A percentile compares a stretch with the other conserved stretches of the same genome.
Evolutionary conservation across 64 coral and sea anemone species (phyloP).

Genomic region (Porites australiensis): DNA sequence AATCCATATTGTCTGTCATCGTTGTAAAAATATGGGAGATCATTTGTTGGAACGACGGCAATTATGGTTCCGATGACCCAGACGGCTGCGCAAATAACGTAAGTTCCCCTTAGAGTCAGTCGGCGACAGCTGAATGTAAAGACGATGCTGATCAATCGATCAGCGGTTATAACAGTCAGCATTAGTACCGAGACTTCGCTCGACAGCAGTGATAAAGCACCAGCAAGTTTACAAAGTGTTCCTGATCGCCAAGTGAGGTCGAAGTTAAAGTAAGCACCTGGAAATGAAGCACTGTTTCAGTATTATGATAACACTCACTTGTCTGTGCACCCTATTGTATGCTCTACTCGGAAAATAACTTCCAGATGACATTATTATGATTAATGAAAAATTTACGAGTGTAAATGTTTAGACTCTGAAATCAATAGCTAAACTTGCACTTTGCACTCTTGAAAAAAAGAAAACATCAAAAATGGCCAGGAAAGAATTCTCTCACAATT

Average conservation of each 20-base stretch:
- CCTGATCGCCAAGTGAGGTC: slow-evolving; percentile 11
- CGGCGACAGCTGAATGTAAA: background rate
- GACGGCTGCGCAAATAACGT: slow-evolving; percentile 8
- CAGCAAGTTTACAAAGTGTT: slow-evolving; percentile 6
- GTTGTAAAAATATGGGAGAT: slow-evolving; percentile 1
- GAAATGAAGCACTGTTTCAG: background rate
- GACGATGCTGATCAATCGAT: slow-evolving; percentile 15
- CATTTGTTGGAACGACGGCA: background rate
- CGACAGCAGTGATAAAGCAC: slow-evolving; percentile 14
- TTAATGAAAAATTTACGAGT: too few species aligned
- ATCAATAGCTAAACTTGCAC: too few species aligned
- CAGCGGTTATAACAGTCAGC: slow-evolving; percentile 32
- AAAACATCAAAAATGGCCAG: too few species aligned
- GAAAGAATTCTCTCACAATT: too few species aligned
- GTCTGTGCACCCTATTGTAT: too few species aligned
- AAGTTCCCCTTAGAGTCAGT: background rate
- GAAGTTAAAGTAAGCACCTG: slow-evolving; percentile 20
- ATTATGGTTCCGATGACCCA: slow-evolving; percentile 24
- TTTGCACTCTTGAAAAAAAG: too few species aligned
- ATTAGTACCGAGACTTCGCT: slow-evolving; percentile 37
- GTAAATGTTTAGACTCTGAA: too few species aligned
- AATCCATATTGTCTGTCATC: slow-evolving; percentile 24
- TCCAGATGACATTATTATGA: too few species aligned
- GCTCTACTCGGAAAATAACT: too few species aligned
- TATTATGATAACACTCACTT: too few species aligned